Evolutionary conservation across 1,140 invertebrate genomes (phyloP).

Genomic region (Luehdorfia chinensis): DNA sequence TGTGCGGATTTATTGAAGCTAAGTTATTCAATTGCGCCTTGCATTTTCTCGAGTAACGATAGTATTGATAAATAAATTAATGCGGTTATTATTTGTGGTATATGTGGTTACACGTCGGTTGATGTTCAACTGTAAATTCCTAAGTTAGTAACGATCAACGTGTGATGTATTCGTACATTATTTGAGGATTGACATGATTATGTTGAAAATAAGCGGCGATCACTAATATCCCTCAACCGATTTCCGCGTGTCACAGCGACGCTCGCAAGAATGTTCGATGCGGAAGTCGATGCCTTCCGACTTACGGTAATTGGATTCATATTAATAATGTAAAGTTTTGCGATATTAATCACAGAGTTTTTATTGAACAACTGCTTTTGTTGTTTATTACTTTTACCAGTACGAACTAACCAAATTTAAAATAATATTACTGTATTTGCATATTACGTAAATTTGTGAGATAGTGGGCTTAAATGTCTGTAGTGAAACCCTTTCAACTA

Average conservation of each 20-base stretch:
- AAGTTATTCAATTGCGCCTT: constrained; percentile 35
- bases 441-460: no score
- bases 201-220: constrained; percentile 11
- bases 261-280: constrained; percentile 41
- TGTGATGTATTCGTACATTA: no score
- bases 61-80: not conserved
- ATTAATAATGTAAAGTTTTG: constrained; percentile 27
- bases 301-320: constrained; percentile 46
- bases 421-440: no score
- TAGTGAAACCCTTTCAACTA: no score
- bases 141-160: no score
- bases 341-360: constrained; percentile 38
- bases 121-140: no score
- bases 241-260: constrained; percentile 32
- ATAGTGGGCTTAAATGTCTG: no score
- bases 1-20: constrained; percentile 38
- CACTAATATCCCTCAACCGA: constrained; percentile 28
- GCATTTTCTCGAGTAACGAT: no score
- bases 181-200: no score
- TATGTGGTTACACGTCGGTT: no score
- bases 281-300: constrained; percentile 53
- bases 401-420: no score
- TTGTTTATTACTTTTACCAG: constrained; percentile 4
- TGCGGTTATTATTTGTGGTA: no score
- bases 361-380: constrained; percentile 19